These are phyloP conservation scores for Spermophilus dauricus DNA, from an alignment of 2,113 vertebrate species.

Conservation along the genomic window DNA sequence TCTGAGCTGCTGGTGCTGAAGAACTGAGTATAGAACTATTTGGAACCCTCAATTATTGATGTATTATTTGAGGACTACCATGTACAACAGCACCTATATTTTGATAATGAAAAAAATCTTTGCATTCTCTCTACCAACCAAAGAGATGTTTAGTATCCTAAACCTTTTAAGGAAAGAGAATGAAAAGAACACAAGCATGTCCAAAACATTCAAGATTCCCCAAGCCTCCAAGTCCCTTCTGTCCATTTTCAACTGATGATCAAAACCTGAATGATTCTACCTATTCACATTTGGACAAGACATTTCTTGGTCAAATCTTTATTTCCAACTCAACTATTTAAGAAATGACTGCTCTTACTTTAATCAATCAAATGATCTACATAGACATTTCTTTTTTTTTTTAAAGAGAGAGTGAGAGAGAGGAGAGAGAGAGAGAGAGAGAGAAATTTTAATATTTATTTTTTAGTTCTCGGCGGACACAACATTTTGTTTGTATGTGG, in stretches of 20 bases:
- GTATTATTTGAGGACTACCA: neutral
- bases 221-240: neutral
- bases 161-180: neutral
- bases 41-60: neutral
- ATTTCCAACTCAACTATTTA: neutral
- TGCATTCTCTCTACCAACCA: neutral
- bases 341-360: neutral
- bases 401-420: too few relatives aligned
- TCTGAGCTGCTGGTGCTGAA: constrained; percentile 36
- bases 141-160: neutral
- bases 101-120: neutral
- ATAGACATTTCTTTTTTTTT: neutral
- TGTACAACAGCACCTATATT: neutral
- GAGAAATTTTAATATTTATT: too few relatives aligned
- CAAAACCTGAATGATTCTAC: neutral
- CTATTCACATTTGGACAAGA: neutral
- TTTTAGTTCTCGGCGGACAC: too few relatives aligned
- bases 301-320: constrained; percentile 22
- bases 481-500: too few relatives aligned
- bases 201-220: neutral
- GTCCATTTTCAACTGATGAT: neutral
- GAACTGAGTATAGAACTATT: neutral
- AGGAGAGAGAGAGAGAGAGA: too few relatives aligned
- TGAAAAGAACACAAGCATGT: neutral
- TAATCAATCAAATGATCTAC: constrained; percentile 7